A percentile compares a stretch with the other conserved stretches of the same genome.
phyloP scores from a whole-genome alignment of 2,113 vertebrate species.

The Pomatorhinus ruficollis region DNA sequence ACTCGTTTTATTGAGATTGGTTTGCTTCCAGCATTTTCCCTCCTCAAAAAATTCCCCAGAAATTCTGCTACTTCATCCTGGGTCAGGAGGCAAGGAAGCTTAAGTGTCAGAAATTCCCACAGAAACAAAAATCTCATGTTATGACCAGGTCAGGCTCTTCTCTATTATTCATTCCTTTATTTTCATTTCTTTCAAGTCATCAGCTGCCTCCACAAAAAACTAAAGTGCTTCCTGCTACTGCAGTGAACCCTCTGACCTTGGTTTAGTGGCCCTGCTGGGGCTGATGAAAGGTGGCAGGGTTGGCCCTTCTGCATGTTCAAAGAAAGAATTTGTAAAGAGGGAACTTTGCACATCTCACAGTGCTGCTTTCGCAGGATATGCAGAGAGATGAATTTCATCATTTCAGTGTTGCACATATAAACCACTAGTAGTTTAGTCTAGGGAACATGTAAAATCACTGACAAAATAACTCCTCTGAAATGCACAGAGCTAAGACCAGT shows the following conservation, averaged over 20 bases:
- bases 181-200: slow-evolving; percentile 46
- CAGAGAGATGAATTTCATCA: background rate
- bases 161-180: background rate
- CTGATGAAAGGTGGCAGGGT: background rate
- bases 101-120: slow-evolving; percentile 50
- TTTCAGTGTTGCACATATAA: background rate
- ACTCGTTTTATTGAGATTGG: background rate
- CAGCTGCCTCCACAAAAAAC: background rate
- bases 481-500: background rate
- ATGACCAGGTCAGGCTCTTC: slow-evolving; percentile 1
- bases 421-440: background rate
- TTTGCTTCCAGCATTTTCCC: background rate
- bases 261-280: background rate
- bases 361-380: background rate
- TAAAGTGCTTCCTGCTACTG: background rate
- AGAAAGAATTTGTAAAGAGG: background rate
- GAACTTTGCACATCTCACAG: background rate
- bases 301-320: background rate
- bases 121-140: background rate
- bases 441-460: background rate
- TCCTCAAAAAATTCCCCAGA: background rate
- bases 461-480: background rate
- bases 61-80: background rate
- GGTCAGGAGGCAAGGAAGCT: background rate
- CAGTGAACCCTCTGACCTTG: background rate